Evolutionary conservation across 2,888 invertebrate genomes (phyloP).

Genomic region (Stratiomys singularior): DNA sequence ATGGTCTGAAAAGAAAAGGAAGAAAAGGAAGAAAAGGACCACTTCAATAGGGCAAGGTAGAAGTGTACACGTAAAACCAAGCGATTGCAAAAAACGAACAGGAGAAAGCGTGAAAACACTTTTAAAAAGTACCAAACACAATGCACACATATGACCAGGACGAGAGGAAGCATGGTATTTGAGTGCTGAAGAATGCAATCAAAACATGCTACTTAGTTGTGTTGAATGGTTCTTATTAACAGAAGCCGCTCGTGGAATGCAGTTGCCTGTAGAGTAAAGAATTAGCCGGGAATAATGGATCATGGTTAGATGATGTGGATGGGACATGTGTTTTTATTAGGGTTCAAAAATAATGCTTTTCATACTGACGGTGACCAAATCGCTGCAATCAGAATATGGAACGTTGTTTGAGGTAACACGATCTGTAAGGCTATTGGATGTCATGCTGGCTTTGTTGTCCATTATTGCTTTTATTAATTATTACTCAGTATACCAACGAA

Average conservation of each 20-base stretch:
- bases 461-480: no score
- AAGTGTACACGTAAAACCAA: not conserved
- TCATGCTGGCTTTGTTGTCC: no score
- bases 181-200: slow-evolving; percentile 24
- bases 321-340: not conserved
- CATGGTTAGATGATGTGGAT: not conserved
- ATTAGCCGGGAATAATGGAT: slow-evolving; percentile 11
- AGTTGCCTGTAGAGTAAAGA: not conserved
- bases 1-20: not conserved
- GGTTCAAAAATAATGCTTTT: not conserved
- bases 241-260: not conserved
- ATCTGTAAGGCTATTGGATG: not conserved
- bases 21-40: not conserved
- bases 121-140: slow-evolving; percentile 9
- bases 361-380: not conserved
- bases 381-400: not conserved
- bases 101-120: slow-evolving; percentile 16
- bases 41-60: slow-evolving; percentile 12
- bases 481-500: no score
- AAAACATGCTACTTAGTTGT: slow-evolving; percentile 30
- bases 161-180: not conserved
- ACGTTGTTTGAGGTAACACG: not conserved
- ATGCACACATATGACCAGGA: not conserved
- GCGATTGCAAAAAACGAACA: slow-evolving; percentile 1
- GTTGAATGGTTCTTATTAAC: slow-evolving; percentile 24